These are phyloP conservation scores for Gasterosteus nipponicus DNA, from an alignment of 2,113 vertebrate genomes.

Conservation along the genomic window DNA sequence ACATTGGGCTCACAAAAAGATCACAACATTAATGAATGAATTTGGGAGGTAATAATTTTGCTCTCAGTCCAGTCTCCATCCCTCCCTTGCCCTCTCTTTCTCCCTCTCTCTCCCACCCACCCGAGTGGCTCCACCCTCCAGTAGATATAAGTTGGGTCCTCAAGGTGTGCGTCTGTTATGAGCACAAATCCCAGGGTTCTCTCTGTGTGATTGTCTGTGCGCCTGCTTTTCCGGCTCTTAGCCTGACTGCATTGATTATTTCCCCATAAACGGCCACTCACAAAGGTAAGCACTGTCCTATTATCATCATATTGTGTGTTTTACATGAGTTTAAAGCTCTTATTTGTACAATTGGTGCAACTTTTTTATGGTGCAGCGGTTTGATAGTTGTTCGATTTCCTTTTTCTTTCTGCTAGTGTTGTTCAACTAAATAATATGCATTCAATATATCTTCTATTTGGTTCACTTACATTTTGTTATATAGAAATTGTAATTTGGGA, in stretches of 20 bases:
- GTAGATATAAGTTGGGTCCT: constrained; percentile 72
- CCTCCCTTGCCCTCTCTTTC: constrained; percentile 17
- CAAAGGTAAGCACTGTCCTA: constrained; percentile 63
- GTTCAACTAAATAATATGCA: background rate
- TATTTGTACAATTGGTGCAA: background rate
- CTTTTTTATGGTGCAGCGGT: background rate
- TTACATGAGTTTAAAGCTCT: background rate
- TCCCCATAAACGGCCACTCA: constrained; percentile 41
- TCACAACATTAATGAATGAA: constrained; percentile 35
- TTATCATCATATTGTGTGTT: background rate
- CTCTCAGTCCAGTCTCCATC: constrained; percentile 31
- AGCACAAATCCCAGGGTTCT: constrained; percentile 61
- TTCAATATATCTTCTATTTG: background rate
- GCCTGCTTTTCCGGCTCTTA: constrained; percentile 37
- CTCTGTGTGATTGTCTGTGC: constrained; percentile 53
- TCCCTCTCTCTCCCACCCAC: constrained; percentile 45
- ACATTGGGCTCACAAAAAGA: constrained; percentile 16
- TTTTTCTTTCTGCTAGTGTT: background rate
- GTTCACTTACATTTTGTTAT: background rate
- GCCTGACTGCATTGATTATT: constrained; percentile 64
- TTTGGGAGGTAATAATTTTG: constrained; percentile 35
- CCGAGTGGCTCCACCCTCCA: constrained; percentile 67
- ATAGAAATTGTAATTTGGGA: background rate
- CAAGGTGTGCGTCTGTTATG: constrained; percentile 69
- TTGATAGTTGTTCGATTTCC: background rate